Evolutionary conservation across 2,888 invertebrate genomes (phyloP), one percentile per base, ranked within the genome.

Genomic region (Spisula solida): DNA sequence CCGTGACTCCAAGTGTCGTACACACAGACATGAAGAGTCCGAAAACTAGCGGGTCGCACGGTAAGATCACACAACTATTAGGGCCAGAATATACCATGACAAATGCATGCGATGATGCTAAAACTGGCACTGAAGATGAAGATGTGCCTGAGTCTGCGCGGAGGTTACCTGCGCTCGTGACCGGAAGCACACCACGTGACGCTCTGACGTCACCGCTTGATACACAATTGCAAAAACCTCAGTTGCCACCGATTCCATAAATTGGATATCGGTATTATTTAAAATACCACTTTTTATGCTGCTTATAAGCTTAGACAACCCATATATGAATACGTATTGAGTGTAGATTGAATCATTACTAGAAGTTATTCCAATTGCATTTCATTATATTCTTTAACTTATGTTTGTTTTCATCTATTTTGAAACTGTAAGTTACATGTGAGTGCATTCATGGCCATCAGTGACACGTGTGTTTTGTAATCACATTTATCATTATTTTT

Each of bases 41-140:
- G 6, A 82, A 75, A 34, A 84, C 66, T 88, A 79, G 84, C 55
- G 88, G 79, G 29, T 90, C 91, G 14, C 92, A 92, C 81, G 92
- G 92, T 92, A 92, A 92, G 92, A 89, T 92, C 66, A 70, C 87
- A 31, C 91, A 91, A 81, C 82, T 91, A 25, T 85, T 91, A 70
- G 91, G 91, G 34, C 78, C 81, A 25, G 92, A 89, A 80, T 90
- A 85, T 48, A 90, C 89, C 14, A 92, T 90, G 88, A 85, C 82
- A 14, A 87, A 84, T 14, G 81, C 80, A 16, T 60, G 81, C 56
- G 85, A 81, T 34, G 88, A 89, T 51, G 41, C 31, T 16, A 86
- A 82, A 55, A 47, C 55, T 25, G 56, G 47, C n/a, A 1, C 82
- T 18, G 81, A 86, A 34, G 84, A 88, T 29, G 10, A 29, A 0